Base-by-base conservation (phyloP, 1,140 invertebrate genomes). In the Carposina sasakii region DNA sequence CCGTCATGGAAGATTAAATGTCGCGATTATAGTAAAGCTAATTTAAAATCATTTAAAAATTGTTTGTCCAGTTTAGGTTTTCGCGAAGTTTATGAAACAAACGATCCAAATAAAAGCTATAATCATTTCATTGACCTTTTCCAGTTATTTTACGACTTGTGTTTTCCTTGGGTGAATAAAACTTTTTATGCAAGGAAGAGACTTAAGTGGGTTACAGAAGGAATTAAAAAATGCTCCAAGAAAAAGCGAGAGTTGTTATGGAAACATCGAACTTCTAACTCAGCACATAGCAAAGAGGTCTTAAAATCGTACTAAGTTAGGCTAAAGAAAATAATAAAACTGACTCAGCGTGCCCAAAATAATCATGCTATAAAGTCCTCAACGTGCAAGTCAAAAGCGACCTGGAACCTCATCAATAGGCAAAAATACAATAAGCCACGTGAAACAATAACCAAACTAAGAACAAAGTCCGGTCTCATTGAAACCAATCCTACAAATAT, bases 401-500 rank as follows among this genome's bases (percentile, higher is more conserved):
- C 34, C 10, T 37, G 34, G 34, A 37, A 37, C 5, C 5, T 37
- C 17, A 37, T 37, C 17, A 37, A 37, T 19, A 37, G 34, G 34
- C 20, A 19, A 19, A 20, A 9, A 4, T 37, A 37, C n/a, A 19
- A 20, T 20, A 3, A 6, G 5, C 34, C 34, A 37, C 34, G 20
- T 19, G 19, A 15, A 37, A 37, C 20, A 19, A 37, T 3, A 3
- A 19, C 8, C 5, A 20, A 19, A 19, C 10, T 17, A 19, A 20
- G 3, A 19, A n/a, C 17, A 19, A 19, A 13, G 3, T 15, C 20
- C 16, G 19, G 9, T 5, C 3, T 37, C 4, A 20, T 5, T 37
- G 34, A n/a, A n/a, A n/a, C n/a, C n/a, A n/a, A 37, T 37, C 15
- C 34, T n/a, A 2, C 17, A 19, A 37, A 19, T 19, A 37, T 37